Conservation (phyloP, 2,888 invertebrate species). For the Phymatocera aterrima region DNA sequence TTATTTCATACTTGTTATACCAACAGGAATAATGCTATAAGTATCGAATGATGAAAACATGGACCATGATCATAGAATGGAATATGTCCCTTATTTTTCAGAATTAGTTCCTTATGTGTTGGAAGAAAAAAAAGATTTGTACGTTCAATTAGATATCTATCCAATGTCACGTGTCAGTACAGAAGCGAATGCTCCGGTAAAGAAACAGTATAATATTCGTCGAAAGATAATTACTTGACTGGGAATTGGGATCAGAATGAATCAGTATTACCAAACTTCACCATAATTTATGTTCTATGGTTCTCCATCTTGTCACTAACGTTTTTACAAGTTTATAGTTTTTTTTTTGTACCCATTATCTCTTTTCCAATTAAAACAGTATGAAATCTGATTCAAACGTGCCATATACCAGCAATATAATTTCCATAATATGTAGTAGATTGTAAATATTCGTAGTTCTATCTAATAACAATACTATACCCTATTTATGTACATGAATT, state of each 20-base stretch:
- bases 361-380: neutral
- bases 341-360: neutral
- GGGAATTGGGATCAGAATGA: conserved; percentile 5
- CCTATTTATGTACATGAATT: neutral
- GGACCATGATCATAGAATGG: neutral
- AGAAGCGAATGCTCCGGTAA: neutral
- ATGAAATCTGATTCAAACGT: neutral
- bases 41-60: conserved; percentile 1
- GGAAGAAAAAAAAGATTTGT: neutral
- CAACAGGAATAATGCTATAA: neutral
- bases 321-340: neutral
- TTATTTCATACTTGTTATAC: neutral
- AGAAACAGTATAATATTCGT: neutral
- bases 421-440: neutral
- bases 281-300: neutral
- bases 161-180: neutral
- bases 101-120: neutral
- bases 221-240: neutral
- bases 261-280: conserved; percentile 18
- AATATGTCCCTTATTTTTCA: neutral
- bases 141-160: neutral
- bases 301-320: neutral
- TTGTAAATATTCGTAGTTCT: neutral
- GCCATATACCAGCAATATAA: conserved; percentile 8
- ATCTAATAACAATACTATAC: neutral